Percentiles rank a stretch among this genome's conserved stretches.
Evolutionary conservation across 2,888 invertebrate genomes (phyloP).

Genomic region (Nymphalis c-album): DNA sequence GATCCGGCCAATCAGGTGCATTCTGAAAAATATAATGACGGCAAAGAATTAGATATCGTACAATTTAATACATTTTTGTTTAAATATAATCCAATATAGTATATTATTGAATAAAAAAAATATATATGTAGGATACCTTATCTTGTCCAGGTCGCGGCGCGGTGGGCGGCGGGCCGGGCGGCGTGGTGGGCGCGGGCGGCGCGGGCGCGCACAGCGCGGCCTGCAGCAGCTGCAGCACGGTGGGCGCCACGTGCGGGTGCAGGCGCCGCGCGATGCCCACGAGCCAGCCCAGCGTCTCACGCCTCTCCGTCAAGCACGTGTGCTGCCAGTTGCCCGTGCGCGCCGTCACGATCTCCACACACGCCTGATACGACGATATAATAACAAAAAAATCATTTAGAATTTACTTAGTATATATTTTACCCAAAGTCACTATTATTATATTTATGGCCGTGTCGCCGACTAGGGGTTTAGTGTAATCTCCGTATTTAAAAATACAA

Average conservation of each 20-base stretch:
- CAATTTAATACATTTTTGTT: no score
- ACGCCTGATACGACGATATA: slow-evolving; percentile 77
- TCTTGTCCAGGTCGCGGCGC: slow-evolving; percentile 14
- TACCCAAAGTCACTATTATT: not conserved
- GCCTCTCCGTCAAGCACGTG: slow-evolving; percentile 88
- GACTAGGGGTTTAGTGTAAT: no score
- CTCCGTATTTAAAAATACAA: no score
- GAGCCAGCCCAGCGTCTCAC: slow-evolving; percentile 89
- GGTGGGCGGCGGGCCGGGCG: slow-evolving; percentile 30
- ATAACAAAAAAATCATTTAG: not conserved
- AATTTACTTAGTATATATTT: not conserved
- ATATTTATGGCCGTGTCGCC: not conserved
- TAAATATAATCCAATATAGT: not conserved
- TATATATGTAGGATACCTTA: slow-evolving; percentile 7
- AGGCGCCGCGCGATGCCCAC: slow-evolving; percentile 91
- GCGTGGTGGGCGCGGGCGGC: slow-evolving; percentile 28
- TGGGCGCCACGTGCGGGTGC: slow-evolving; percentile 95
- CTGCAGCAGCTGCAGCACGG: slow-evolving; percentile 93
- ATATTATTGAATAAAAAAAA: no score
- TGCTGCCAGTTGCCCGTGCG: slow-evolving; percentile 98
- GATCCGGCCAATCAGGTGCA: slow-evolving; percentile 65
- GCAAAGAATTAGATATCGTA: no score
- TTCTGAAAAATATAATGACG: slow-evolving; percentile 40
- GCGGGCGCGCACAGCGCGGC: slow-evolving; percentile 87
- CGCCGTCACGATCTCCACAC: slow-evolving; percentile 94